Base-by-base conservation (phyloP, 2,113 vertebrate genomes). In the Eudyptes chrysolophus region DNA sequence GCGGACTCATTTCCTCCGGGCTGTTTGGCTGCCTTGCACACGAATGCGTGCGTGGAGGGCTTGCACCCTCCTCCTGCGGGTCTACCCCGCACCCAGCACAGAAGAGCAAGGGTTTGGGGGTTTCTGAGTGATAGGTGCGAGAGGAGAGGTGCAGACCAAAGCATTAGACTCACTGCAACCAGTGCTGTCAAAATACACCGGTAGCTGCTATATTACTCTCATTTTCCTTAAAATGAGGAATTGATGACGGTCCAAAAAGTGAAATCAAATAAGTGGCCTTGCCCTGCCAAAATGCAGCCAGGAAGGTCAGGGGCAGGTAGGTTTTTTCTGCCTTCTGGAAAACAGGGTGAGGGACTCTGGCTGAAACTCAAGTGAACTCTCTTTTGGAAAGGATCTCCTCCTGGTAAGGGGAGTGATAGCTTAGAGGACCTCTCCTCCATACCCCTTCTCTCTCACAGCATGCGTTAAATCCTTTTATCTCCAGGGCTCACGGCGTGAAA, bases 401-500 rank as follows among this genome's bases (percentile, higher is more conserved):
- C 4, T 4, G 14, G 15, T 70, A 22, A 66, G 13, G 7, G 30
- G 24, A 57, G 16, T 1, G 58, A 72, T 77, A 61, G 71, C 71
- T 77, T 32, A 38, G 16, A 78, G 44, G 42, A 44, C 46, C 34
- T 75, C 46, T 68, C 44, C 71, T 81, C 49, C 42, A 42, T 55
- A 44, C 29, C 84, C 38, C 30, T 76, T 13, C 62, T 86, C 13
- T 69, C 72, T 48, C 69, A 57, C 3, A 49, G 30, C 13, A 44
- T 13, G 11, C 6, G 1, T 69, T 72, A 91, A 92, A 92, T 84
- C 89, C 77, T 51, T 90, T 95, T 84, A 52, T 83, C 61, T 79
- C 27, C 0, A 0, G 69, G 54, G 44, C 58, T 85, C 7, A 48
- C 0, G 0, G 49, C 1, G 1, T 72, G 65, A 94, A 94, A 90